Conservation (phyloP, 2,113 vertebrate genomes). For the Danionella cerebrum region DNA sequence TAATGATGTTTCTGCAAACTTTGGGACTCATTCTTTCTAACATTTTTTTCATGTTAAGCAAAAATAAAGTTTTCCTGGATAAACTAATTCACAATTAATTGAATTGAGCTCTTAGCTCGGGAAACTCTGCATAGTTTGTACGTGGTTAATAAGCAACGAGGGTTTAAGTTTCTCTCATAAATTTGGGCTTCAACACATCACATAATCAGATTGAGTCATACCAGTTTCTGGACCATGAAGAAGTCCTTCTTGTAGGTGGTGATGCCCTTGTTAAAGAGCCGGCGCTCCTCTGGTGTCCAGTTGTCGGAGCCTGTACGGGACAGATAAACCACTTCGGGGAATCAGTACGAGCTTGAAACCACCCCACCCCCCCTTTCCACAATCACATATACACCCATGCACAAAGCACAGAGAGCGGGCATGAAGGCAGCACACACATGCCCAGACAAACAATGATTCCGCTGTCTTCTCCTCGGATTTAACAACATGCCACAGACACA, state of each 20-base stretch:
- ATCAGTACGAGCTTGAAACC: not conserved
- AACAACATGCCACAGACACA: slow-evolving; percentile 50
- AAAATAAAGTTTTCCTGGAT: too few species aligned
- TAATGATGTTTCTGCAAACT: too few species aligned
- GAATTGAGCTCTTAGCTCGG: too few species aligned
- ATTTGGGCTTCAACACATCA: too few species aligned
- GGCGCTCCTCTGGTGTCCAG: slow-evolving; percentile 84
- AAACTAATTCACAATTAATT: too few species aligned
- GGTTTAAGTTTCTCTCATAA: too few species aligned
- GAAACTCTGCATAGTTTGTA: not conserved
- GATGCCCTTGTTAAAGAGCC: slow-evolving; percentile 92
- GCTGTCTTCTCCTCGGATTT: slow-evolving; percentile 59
- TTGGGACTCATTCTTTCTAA: too few species aligned
- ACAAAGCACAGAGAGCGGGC: slow-evolving; percentile 14
- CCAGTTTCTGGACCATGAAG: slow-evolving; percentile 96
- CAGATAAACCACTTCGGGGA: not conserved
- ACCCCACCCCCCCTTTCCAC: slow-evolving; percentile 17
- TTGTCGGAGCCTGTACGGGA: slow-evolving; percentile 79
- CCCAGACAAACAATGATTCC: slow-evolving; percentile 54
- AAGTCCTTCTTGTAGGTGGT: slow-evolving; percentile 92
- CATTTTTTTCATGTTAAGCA: too few species aligned
- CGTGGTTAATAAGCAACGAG: too few species aligned
- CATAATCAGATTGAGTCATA: slow-evolving; percentile 42
- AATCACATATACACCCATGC: not conserved
- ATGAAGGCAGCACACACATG: slow-evolving; percentile 29